Conservation (phyloP, 2,888 invertebrate genomes). For the Nephrocerus scutellatus region DNA sequence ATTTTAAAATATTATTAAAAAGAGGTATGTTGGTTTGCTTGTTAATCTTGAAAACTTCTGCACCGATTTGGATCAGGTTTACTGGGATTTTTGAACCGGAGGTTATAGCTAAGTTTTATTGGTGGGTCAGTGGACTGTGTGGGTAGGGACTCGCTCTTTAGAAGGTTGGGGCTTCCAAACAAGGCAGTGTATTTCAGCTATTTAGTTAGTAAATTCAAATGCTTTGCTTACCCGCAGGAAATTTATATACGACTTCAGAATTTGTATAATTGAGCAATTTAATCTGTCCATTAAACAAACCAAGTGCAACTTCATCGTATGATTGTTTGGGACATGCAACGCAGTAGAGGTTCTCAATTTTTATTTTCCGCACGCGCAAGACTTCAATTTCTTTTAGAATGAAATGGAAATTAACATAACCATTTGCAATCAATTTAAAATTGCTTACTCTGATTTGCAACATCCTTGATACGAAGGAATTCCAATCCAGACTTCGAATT, state of each 20-base stretch:
- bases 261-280: slow-evolving; percentile 38
- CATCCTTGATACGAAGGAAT: slow-evolving; percentile 39
- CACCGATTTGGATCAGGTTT: too few relatives aligned
- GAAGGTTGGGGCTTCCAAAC: too few relatives aligned
- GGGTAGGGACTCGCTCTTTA: too few relatives aligned
- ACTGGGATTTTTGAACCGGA: too few relatives aligned
- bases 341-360: slow-evolving; percentile 39
- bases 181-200: too few relatives aligned
- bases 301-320: slow-evolving; percentile 40
- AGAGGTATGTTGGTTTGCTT: neutral
- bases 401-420: too few relatives aligned
- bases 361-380: slow-evolving; percentile 38
- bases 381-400: slow-evolving; percentile 35
- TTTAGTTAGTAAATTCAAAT: neutral
- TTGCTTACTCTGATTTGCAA: slow-evolving; percentile 28
- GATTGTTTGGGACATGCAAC: slow-evolving; percentile 39
- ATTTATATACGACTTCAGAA: slow-evolving; percentile 35
- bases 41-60: neutral
- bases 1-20: neutral
- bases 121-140: too few relatives aligned
- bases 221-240: slow-evolving; percentile 30
- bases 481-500: slow-evolving; percentile 41
- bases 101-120: too few relatives aligned
- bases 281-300: slow-evolving; percentile 39
- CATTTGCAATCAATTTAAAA: slow-evolving; percentile 5